Evolutionary conservation across 2,888 invertebrate genomes (phyloP), one percentile per base, ranked within the genome.

Genomic region (Sinohyriopsis cumingii): DNA sequence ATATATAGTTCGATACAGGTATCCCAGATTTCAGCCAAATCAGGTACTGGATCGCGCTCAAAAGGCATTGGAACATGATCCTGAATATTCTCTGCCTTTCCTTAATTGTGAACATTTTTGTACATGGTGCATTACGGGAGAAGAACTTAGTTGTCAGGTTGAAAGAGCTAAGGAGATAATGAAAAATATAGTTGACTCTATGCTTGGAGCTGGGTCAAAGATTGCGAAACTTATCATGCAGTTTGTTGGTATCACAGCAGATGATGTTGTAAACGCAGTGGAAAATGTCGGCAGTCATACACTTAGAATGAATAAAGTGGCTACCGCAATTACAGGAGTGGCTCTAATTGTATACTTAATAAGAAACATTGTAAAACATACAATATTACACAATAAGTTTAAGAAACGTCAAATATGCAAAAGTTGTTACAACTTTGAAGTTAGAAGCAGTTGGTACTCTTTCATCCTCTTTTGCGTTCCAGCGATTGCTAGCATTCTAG

Each of bases 31-130:
- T 53, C 6, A 56, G 7, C 33, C 67, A 15, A 65, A 69, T 6
- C 55, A 63, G 28, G 69, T 75, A 15, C 59, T 75, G 15, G 7
- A 55, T 22, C 55, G 69, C n/a, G 75, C 75, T 18, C 63, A 63
- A 64, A n/a, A 55, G 7, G 22, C 62, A 19, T 64, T 67, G 63
- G 12, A 25, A 15, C 33, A 55, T 24, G 56, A 57, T 20, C 15
- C 53, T 22, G 54, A 25, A 4, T 66, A 66, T 55, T 22, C n/a
- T 6, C 20, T 45, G 12, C 6, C 54, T 1, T 7, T 53, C 20
- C 25, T 59, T 22, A 66, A 66, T 22, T 66, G 66, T 66, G 66
- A 66, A 33, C 66, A 66, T 59, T 59, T 66, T 20, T 66, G 66
- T n/a, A 45, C 59, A 24, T 66, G 59, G 66, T 66, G 66, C 59